Percentiles rank a stretch among this genome's conserved stretches.
Conservation (phyloP, 2,113 vertebrate species). For the Zootoca vivipara region DNA sequence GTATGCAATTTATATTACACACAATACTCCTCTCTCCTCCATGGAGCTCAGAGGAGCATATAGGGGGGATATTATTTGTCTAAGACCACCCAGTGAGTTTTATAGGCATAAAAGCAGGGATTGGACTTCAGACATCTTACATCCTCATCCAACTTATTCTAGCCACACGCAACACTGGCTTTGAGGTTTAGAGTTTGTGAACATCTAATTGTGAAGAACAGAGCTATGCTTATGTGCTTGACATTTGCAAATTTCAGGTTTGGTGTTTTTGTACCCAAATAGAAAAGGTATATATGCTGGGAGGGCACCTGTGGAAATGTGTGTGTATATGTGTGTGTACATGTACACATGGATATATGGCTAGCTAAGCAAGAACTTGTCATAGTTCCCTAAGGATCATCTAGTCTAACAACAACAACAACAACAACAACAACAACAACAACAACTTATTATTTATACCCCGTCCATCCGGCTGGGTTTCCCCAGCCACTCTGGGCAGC, state of each 20-base stretch:
- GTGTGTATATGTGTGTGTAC: not conserved
- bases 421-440: too few relatives aligned
- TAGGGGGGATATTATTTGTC: not conserved
- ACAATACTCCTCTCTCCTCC: not conserved
- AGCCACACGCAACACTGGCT: not conserved
- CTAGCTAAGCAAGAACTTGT: not conserved
- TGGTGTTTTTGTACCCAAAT: not conserved
- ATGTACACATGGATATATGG: not conserved
- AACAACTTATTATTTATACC: too few relatives aligned
- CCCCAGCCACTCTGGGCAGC: too few relatives aligned
- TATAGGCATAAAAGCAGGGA: not conserved
- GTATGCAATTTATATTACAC: not conserved
- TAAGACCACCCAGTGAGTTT: not conserved
- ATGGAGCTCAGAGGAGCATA: not conserved
- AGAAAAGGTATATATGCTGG: not conserved
- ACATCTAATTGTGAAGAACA: not conserved
- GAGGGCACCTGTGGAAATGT: not conserved
- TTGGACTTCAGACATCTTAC: not conserved
- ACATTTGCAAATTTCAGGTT: not conserved
- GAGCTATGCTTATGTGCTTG: not conserved
- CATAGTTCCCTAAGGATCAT: too few relatives aligned
- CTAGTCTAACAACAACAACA: too few relatives aligned
- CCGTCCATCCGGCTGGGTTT: too few relatives aligned
- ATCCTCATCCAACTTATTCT: not conserved
- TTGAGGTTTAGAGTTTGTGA: not conserved